phyloP scores from a whole-genome alignment of 1,140 invertebrate genomes.

The Conus ventricosus region DNA sequence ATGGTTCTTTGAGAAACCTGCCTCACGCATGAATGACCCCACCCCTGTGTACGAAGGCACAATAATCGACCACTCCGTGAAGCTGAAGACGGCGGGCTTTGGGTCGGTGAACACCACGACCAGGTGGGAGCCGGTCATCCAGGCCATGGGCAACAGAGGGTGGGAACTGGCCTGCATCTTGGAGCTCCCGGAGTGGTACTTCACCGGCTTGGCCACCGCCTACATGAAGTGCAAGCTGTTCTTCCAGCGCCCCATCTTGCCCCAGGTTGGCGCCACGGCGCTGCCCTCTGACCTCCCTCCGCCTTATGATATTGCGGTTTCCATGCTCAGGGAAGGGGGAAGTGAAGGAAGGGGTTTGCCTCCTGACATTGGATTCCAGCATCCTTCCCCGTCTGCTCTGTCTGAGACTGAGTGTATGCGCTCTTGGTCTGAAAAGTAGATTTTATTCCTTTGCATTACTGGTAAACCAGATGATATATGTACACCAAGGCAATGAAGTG shows the following conservation, averaged over 20 bases:
- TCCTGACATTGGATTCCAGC: no score
- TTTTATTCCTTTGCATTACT: no score
- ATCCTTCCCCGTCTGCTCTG: no score
- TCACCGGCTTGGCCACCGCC: constrained; percentile 6
- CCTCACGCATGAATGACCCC: constrained; percentile 47
- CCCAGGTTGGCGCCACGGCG: background rate
- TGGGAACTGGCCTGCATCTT: constrained; percentile 63
- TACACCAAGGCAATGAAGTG: no score
- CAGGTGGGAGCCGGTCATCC: constrained; percentile 55
- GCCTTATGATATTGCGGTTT: background rate
- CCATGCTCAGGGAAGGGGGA: background rate
- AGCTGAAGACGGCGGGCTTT: constrained; percentile 44
- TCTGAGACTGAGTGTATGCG: no score
- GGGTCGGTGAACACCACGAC: constrained; percentile 31
- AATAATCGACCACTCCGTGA: constrained; percentile 49
- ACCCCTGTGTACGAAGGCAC: constrained; percentile 57
- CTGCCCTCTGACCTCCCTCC: background rate
- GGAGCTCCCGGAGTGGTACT: constrained; percentile 47
- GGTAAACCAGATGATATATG: no score
- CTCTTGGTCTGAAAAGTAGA: no score
- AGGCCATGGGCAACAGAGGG: constrained; percentile 51
- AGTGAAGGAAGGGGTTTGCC: background rate
- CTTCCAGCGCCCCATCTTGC: constrained; percentile 49
- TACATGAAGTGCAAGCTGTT: constrained; percentile 46
- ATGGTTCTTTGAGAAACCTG: constrained; percentile 64